Base-by-base conservation (phyloP, 2,797 vertebrate genomes). In the Spinibarbus caldwelli region DNA sequence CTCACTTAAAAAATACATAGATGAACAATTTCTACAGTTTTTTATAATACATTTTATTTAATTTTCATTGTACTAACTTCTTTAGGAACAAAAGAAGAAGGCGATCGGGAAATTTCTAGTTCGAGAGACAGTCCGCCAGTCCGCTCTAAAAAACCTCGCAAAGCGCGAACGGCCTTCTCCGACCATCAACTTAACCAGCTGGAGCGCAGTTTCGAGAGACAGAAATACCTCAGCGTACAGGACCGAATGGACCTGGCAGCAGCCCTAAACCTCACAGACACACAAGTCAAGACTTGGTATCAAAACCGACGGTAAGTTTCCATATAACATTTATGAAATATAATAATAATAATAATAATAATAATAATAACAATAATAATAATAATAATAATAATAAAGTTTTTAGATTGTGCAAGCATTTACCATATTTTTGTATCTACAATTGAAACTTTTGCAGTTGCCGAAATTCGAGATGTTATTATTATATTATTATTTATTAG, bases 201-300 rank as follows among this genome's bases (percentile, higher is more conserved):
- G 91, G 98, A 99, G 93, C 94, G 98, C 49, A 98, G 97, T 94
- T 99, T 99, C 88, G 98, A 99, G 94, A 92, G 98, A 82, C 98
- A 99, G 88, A 99, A 99, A 94, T 99, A 99, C 93, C 95, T 99
- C 94, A 99, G 97, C 73, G 97, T 99, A 86, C 97, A 99, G 93
- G 97, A 99, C 94, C 97, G 97, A 90, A 99, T 99, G 97, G 97
- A 99, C 93, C 95, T 99, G 92, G 97, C 97, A 0, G 97, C 97
- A n/a, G 96, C 97, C 1, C 96, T 98, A 91, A 97, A 97, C 92
- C 96, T 98, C 90, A 98, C 97, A 1, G 97, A 98, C 93, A 98
- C 97, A 52, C 97, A 98, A 92, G 97, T 98, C 91, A 98, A 98
- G 93, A 98, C 97, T 90, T 98, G 97, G 97, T 98, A 97, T 93